Conservation (phyloP, 2,888 invertebrate genomes). For the Tenthredo livida region DNA sequence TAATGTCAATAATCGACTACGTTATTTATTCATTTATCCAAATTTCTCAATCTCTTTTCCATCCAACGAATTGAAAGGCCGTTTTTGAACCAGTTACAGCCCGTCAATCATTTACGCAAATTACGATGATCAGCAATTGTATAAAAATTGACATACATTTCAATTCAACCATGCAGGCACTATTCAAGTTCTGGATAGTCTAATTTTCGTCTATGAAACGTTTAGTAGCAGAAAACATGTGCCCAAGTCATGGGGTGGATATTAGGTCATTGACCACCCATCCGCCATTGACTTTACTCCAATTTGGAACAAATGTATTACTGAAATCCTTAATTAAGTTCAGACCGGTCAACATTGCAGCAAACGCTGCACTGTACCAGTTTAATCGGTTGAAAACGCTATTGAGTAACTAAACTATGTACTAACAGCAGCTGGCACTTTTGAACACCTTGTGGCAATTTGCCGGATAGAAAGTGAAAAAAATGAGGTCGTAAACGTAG, state of each 20-base stretch:
- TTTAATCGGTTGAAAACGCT: neutral
- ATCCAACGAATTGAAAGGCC: neutral
- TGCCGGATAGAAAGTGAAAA: neutral
- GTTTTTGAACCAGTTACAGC: neutral
- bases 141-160: slow-evolving; percentile 1
- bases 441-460: neutral
- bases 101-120: neutral
- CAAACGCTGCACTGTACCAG: neutral
- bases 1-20: neutral
- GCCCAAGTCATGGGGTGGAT: no score
- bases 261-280: no score
- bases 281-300: no score
- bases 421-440: neutral
- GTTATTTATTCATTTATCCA: neutral
- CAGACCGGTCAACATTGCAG: neutral
- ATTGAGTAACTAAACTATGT: neutral
- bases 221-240: no score
- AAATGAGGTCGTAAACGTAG: neutral
- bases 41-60: neutral
- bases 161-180: slow-evolving; percentile 2
- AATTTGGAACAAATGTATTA: no score
- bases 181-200: neutral
- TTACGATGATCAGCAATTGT: neutral
- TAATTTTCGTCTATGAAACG: neutral
- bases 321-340: no score